phyloP scores from a whole-genome alignment of 2,888 invertebrate genomes.

The Melieria crassipennis region DNA sequence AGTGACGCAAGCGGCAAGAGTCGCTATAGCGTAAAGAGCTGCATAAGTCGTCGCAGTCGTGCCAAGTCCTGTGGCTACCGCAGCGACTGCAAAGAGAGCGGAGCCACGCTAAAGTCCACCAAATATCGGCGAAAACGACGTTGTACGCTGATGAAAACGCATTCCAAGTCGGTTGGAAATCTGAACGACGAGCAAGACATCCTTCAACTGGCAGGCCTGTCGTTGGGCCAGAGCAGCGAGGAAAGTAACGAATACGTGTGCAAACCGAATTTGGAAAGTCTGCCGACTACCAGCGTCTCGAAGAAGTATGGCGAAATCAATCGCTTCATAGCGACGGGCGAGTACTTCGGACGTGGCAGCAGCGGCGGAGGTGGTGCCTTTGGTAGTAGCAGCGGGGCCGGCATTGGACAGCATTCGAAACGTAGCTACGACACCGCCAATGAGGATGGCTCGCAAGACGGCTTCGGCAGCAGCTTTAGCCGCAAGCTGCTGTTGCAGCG shows the following conservation, averaged over 20 bases:
- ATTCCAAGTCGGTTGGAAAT: conserved; percentile 66
- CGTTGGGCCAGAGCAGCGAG: conserved; percentile 69
- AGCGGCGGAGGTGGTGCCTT: conserved; percentile 10
- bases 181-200: conserved; percentile 69
- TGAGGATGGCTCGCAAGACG: conserved; percentile 42
- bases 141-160: conserved; percentile 47
- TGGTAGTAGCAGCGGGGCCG: background rate
- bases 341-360: conserved; percentile 57
- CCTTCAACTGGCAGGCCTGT: conserved; percentile 69
- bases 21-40: conserved; percentile 70
- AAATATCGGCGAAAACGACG: conserved; percentile 62
- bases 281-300: conserved; percentile 60
- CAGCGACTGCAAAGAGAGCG: conserved; percentile 56
- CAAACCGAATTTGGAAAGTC: conserved; percentile 59
- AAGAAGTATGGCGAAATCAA: conserved; percentile 65
- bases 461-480: conserved; percentile 40
- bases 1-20: conserved; percentile 72
- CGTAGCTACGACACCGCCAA: conserved; percentile 19
- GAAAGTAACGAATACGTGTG: conserved; percentile 63
- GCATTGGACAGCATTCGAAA: background rate
- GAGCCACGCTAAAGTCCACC: conserved; percentile 57
- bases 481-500: conserved; percentile 53
- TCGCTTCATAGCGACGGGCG: conserved; percentile 67
- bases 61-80: conserved; percentile 64
- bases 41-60: conserved; percentile 69